These are phyloP conservation scores for Scyliorhinus canicula DNA, from an alignment of 2,797 vertebrate species.

Conservation along the genomic window DNA sequence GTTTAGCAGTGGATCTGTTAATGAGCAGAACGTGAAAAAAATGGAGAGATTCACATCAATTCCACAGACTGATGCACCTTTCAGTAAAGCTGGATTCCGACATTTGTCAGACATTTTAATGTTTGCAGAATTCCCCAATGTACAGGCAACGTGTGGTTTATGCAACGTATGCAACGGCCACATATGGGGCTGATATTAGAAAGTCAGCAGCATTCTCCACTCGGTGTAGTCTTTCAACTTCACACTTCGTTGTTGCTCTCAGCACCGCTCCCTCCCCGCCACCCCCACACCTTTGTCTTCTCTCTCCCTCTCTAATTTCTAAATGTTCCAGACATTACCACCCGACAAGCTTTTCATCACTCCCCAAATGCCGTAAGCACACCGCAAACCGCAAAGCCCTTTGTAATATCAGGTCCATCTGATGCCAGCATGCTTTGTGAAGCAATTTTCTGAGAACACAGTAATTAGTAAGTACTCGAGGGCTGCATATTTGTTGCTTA, in stretches of 20 bases:
- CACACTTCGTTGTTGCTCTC: constrained; percentile 9
- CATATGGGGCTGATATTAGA: constrained; percentile 2
- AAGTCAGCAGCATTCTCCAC: not conserved
- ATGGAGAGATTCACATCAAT: not conserved
- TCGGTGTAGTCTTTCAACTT: constrained; percentile 28
- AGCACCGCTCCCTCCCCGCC: not conserved
- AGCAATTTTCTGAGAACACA: constrained; percentile 55
- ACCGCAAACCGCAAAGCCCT: constrained; percentile 45
- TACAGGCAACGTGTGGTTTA: not conserved
- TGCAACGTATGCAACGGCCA: not conserved
- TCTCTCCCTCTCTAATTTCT: constrained; percentile 17
- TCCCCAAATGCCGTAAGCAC: constrained; percentile 40
- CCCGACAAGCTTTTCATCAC: constrained; percentile 47
- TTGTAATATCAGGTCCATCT: constrained; percentile 45
- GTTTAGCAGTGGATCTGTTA: not conserved
- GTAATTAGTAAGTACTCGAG: constrained; percentile 75
- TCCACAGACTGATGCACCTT: not conserved
- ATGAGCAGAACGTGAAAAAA: not conserved
- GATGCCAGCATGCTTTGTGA: constrained; percentile 46
- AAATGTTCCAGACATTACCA: constrained; percentile 37
- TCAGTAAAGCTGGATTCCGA: not conserved
- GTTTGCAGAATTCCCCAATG: not conserved
- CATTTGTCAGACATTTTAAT: not conserved
- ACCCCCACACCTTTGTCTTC: not conserved
- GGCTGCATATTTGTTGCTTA: constrained; percentile 87